Evolutionary conservation across 1,140 invertebrate genomes (phyloP), one percentile per base, ranked within the genome.

Genomic region (Nomia melanderi): DNA sequence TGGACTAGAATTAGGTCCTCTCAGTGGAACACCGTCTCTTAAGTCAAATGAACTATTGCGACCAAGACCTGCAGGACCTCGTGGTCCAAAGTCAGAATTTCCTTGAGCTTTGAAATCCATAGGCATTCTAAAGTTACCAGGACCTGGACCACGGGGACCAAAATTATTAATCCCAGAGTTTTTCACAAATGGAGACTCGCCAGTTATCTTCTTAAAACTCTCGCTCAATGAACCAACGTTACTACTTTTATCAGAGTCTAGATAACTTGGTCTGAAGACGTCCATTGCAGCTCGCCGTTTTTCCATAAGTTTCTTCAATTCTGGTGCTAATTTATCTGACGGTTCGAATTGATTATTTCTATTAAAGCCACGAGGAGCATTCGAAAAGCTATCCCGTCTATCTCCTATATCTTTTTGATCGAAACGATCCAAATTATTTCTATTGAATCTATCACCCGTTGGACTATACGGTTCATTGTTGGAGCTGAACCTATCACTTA

Each of bases 231-330:
- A 92, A 36, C 89, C 88, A 23, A 89, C 81, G 33, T 41, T 73
- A 25, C 70, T 88, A 7, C 67, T 88, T 70, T 88, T 90, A 7
- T 89, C 89, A 1, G 87, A 79, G 60, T 87, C 87, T 0, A 88
- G 63, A 44, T 89, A 91, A 47, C 86, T 88, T 20, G 91, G 91
- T 70, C 90, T 92, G 12, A 92, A 92, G 9, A 89, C 88, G 63
- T 92, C 88, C 41, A 87, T 78, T 6, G 89, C 90, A 23, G 88
- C 84, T 73, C 82, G 88, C 39, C 91, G 88, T 74, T 92, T 92
- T 44, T 90, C 91, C 91, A 92, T 92, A 0, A 92, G 84, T 56
- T 91, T 92, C 27, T 88, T 88, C 14, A 92, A 59, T 69, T 92
- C 92, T 27, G 91, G 89, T 9, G 91, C 36, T 23, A 92, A 71